Evolutionary conservation across 1,140 invertebrate species (phyloP).

Genomic region (Laupala kohalensis): DNA sequence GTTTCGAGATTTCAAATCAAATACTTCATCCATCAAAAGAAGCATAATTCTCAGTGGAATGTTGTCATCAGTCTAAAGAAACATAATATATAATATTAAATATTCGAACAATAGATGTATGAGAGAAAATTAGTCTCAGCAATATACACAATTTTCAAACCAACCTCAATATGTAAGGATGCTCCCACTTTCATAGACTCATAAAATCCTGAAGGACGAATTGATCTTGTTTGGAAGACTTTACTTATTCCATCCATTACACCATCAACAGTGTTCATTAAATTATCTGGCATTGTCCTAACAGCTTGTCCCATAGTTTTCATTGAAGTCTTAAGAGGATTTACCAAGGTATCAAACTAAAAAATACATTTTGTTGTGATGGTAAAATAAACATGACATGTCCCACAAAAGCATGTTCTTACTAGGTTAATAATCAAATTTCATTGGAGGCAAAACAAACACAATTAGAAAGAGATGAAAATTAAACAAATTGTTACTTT

Average conservation of each 20-base stretch:
- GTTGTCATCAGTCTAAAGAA: constrained; percentile 65
- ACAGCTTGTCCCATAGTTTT: constrained; percentile 55
- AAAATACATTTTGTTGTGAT: too few species aligned
- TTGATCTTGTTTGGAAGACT: constrained; percentile 23
- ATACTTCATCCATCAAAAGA: constrained; percentile 80
- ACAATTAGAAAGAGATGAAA: too few species aligned
- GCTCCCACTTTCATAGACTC: constrained; percentile 40
- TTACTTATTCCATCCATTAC: constrained; percentile 62
- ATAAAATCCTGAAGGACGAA: constrained; percentile 11
- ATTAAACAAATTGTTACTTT: too few species aligned
- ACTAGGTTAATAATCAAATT: too few species aligned
- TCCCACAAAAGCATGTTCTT: too few species aligned
- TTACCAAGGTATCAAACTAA: constrained; percentile 59
- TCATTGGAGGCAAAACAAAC: too few species aligned
- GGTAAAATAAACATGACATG: too few species aligned
- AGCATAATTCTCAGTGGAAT: constrained; percentile 78
- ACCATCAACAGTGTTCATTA: constrained; percentile 66
- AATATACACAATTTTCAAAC: too few species aligned
- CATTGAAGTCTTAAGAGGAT: constrained; percentile 69
- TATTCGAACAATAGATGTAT: too few species aligned
- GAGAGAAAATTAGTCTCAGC: too few species aligned
- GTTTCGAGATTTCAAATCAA: constrained; percentile 74
- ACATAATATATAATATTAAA: too few species aligned
- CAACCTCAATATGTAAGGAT: constrained; percentile 44
- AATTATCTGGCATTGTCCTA: constrained; percentile 71